A percentile compares a stretch with the other conserved stretches of the same genome.
phyloP scores from a whole-genome alignment of 1,140 invertebrate genomes.

The Tetraneura akinire region DNA sequence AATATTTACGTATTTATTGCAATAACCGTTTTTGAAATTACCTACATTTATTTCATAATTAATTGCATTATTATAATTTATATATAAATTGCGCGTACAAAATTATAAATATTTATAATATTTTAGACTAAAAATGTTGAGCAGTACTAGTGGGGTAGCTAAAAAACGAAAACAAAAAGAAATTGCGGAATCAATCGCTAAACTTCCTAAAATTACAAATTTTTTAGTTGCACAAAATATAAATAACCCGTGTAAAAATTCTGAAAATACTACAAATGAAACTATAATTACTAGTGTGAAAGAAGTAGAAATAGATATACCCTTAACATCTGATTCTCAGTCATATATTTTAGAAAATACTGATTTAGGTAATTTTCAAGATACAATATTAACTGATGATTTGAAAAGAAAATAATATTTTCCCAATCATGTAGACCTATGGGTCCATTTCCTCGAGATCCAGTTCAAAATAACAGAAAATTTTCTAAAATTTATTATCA shows the following conservation, averaged over 20 bases:
- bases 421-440: background rate
- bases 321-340: background rate
- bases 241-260: background rate
- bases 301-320: background rate
- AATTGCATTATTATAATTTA: no score
- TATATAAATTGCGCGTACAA: no score
- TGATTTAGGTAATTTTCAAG: constrained; percentile 3
- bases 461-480: background rate
- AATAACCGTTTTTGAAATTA: no score
- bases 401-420: background rate
- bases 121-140: background rate
- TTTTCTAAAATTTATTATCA: no score
- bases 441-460: background rate
- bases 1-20: no score
- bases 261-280: background rate
- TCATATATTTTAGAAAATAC: background rate
- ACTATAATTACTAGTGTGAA: background rate
- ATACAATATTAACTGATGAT: background rate
- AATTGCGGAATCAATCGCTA: background rate
- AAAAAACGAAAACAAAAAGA: constrained; percentile 5
- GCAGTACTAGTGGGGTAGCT: background rate
- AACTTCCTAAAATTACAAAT: background rate
- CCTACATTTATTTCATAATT: no score
- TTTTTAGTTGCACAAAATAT: background rate
- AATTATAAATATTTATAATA: no score